phyloP scores from a whole-genome alignment of 2,113 vertebrate species.

The Dryoscopus gambensis region DNA sequence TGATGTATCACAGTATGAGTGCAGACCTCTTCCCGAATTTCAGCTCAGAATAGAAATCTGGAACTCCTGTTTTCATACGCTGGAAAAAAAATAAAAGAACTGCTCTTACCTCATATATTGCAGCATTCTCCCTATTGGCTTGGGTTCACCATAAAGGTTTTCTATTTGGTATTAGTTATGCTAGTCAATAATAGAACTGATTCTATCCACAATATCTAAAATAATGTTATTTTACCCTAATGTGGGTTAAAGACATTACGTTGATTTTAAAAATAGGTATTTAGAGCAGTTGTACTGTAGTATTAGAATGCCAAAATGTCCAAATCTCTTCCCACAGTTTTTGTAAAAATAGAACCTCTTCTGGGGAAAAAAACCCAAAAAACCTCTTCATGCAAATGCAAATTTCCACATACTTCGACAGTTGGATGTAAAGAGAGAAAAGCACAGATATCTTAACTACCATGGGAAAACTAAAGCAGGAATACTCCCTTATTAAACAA shows the following conservation, averaged over 20 bases:
- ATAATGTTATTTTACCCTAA: neutral
- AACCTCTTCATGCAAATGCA: neutral
- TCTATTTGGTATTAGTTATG: neutral
- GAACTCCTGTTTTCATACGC: neutral
- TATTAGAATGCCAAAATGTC: slow-evolving; percentile 8
- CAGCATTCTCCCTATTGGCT: neutral
- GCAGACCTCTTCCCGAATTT: neutral
- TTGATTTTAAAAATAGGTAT: neutral
- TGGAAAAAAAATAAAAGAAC: neutral
- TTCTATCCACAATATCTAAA: neutral
- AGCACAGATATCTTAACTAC: neutral
- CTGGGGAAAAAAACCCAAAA: neutral
- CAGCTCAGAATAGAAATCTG: neutral
- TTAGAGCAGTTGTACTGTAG: neutral
- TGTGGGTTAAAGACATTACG: neutral
- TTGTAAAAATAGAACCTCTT: slow-evolving; percentile 30
- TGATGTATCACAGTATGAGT: neutral
- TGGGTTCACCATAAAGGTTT: neutral
- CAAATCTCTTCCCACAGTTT: slow-evolving; percentile 22
- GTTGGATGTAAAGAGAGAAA: neutral
- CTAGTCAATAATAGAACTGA: neutral
- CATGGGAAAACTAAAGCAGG: neutral
- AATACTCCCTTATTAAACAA: neutral
- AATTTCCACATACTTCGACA: slow-evolving; percentile 13
- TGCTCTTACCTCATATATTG: neutral